Evolutionary conservation across 2,888 invertebrate species (phyloP).

Genomic region (Ectropis crepuscularia): DNA sequence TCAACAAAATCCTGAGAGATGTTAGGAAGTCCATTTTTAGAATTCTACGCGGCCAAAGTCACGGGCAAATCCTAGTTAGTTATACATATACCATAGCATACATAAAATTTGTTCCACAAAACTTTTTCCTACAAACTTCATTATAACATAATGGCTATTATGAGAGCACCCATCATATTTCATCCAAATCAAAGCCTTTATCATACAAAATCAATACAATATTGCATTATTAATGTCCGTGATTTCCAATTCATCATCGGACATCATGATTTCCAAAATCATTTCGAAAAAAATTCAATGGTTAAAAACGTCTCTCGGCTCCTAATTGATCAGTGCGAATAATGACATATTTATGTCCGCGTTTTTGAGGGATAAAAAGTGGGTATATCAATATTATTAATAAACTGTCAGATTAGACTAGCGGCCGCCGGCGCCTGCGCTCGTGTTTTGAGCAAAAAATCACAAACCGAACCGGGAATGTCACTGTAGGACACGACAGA

Average conservation of each 20-base stretch:
- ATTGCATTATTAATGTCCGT: conserved; percentile 48
- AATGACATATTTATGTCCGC: conserved; percentile 77
- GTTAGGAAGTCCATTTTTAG: too few relatives aligned
- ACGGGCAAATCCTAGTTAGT: too few relatives aligned
- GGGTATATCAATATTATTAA: conserved; percentile 51
- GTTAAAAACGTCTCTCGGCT: conserved; percentile 10
- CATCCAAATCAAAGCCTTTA: conserved; percentile 24
- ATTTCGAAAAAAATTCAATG: conserved; percentile 22
- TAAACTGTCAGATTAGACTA: conserved; percentile 70
- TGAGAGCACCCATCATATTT: conserved; percentile 26
- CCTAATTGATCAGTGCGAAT: conserved; percentile 78
- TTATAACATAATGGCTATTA: conserved; percentile 32
- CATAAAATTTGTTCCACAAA: background rate
- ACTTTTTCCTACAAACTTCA: conserved; percentile 10
- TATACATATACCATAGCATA: background rate
- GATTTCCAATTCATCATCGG: conserved; percentile 41
- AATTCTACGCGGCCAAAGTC: too few relatives aligned
- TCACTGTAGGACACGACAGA: conserved; percentile 50
- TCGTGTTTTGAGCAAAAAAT: conserved; percentile 70
- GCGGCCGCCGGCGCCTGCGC: conserved; percentile 72
- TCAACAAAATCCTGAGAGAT: too few relatives aligned
- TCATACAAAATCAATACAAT: conserved; percentile 39
- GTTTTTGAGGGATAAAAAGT: conserved; percentile 52
- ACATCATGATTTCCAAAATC: conserved; percentile 35
- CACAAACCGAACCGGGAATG: conserved; percentile 53